These are phyloP conservation scores for Radopholus similis DNA, from an alignment of 1,140 invertebrate genomes.

Conservation along the genomic window DNA sequence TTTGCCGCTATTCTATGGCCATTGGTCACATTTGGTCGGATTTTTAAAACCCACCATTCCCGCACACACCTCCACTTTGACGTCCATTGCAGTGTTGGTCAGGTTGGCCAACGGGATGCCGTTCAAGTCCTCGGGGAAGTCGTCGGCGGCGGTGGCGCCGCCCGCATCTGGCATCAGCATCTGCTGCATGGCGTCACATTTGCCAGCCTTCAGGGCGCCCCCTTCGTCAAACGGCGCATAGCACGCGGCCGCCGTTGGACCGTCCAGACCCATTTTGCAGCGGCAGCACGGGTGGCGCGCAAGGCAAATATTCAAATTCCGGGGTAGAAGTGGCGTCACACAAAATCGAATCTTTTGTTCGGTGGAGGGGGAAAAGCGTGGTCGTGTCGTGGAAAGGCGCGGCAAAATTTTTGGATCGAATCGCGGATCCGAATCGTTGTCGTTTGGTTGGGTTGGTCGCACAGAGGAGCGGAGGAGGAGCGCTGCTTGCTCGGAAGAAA, in stretches of 20 bases:
- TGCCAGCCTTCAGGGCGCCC: neutral
- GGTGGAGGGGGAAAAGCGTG: neutral
- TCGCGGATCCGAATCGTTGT: neutral
- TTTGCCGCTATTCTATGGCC: no score
- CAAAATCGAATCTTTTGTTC: neutral
- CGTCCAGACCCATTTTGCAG: conserved; percentile 2
- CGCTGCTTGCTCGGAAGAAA: no score
- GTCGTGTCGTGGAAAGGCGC: neutral
- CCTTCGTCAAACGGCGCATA: neutral
- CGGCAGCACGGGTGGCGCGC: no score
- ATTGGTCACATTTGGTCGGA: no score
- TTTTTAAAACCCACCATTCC: no score
- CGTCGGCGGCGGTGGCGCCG: neutral
- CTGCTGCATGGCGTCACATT: neutral
- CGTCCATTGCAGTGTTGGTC: neutral
- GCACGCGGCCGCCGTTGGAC: neutral
- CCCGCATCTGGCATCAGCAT: neutral
- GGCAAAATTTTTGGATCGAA: neutral
- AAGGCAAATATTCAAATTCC: neutral
- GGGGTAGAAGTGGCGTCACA: no score
- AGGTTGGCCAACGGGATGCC: conserved; percentile 4
- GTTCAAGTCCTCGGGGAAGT: neutral
- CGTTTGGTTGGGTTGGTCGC: no score
- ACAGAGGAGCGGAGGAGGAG: no score
- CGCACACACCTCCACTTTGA: neutral